A percentile compares a stretch with the other conserved stretches of the same genome.
phyloP scores from a whole-genome alignment of 2,113 vertebrate genomes.

The Melanostigma gelatinosum region DNA sequence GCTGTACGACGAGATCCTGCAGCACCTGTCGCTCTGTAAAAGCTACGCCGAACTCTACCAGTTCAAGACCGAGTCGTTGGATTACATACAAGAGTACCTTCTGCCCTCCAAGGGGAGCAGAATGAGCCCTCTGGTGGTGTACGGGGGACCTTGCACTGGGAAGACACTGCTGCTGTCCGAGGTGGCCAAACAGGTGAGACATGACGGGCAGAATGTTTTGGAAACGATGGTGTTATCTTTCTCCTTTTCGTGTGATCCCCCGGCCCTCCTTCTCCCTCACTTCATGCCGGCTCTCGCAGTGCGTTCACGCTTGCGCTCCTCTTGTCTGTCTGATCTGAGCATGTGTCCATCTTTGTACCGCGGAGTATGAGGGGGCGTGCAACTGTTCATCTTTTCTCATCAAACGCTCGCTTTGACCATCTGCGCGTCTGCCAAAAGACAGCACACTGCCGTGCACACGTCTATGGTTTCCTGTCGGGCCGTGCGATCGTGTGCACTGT shows the following conservation, averaged over 20 bases:
- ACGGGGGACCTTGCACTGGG: conserved; percentile 96
- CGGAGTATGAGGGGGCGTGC: conserved; percentile 48
- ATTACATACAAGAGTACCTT: conserved; percentile 92
- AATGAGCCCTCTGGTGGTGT: conserved; percentile 90
- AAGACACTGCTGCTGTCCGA: conserved; percentile 96
- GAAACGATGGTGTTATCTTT: background rate
- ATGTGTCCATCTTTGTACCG: conserved; percentile 55
- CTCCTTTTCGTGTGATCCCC: background rate
- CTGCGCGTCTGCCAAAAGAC: conserved; percentile 52
- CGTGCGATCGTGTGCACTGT: background rate
- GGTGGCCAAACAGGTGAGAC: conserved; percentile 93
- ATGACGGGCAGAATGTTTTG: background rate
- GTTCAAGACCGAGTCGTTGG: conserved; percentile 91
- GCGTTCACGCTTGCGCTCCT: background rate
- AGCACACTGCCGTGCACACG: conserved; percentile 5
- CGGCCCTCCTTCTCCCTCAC: background rate
- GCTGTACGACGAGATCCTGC: conserved; percentile 94
- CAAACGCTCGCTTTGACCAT: conserved; percentile 56
- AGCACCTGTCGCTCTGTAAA: conserved; percentile 95
- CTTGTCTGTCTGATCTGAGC: conserved; percentile 44
- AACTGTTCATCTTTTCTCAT: conserved; percentile 54
- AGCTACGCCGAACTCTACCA: conserved; percentile 90
- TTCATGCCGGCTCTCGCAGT: background rate
- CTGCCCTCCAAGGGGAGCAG: conserved; percentile 90
- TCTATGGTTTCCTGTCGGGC: conserved; percentile 29